Conservation (phyloP, 2,888 invertebrate genomes). For the Agrochola litura region DNA sequence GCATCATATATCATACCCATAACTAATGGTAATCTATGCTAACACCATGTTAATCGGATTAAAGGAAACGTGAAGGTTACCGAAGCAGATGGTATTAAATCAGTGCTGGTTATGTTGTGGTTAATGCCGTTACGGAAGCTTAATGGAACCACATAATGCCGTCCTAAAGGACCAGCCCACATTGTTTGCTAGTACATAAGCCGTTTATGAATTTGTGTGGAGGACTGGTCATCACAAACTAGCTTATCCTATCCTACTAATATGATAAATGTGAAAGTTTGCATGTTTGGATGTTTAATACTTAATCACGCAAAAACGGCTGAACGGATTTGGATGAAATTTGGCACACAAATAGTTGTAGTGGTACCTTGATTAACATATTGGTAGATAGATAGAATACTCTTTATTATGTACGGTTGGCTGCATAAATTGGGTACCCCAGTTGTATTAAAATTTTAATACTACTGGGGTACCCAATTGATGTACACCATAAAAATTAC, state of each 20-base stretch:
- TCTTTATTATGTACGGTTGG: too few species aligned
- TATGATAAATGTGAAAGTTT: too few species aligned
- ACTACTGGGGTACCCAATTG: too few species aligned
- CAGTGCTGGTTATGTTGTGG: constrained; percentile 60
- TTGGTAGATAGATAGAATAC: too few species aligned
- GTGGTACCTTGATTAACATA: too few species aligned
- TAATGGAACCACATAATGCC: constrained; percentile 53
- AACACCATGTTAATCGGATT: constrained; percentile 61
- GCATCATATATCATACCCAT: constrained; percentile 30
- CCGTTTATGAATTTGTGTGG: constrained; percentile 16
- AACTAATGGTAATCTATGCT: constrained; percentile 50
- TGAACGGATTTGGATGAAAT: too few species aligned
- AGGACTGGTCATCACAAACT: constrained; percentile 13
- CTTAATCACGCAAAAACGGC: too few species aligned
- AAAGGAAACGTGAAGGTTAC: constrained; percentile 61
- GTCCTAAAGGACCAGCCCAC: constrained; percentile 29
- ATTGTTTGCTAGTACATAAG: constrained; percentile 40
- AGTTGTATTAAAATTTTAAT: too few species aligned
- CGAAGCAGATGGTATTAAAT: constrained; percentile 64
- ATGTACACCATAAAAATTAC: too few species aligned
- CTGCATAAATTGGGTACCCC: too few species aligned
- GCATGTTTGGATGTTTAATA: too few species aligned
- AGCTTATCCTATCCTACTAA: not conserved
- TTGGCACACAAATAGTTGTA: too few species aligned
- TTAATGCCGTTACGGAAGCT: constrained; percentile 46